Conservation (phyloP, 1,140 invertebrate species). For the Ericerus pela region DNA sequence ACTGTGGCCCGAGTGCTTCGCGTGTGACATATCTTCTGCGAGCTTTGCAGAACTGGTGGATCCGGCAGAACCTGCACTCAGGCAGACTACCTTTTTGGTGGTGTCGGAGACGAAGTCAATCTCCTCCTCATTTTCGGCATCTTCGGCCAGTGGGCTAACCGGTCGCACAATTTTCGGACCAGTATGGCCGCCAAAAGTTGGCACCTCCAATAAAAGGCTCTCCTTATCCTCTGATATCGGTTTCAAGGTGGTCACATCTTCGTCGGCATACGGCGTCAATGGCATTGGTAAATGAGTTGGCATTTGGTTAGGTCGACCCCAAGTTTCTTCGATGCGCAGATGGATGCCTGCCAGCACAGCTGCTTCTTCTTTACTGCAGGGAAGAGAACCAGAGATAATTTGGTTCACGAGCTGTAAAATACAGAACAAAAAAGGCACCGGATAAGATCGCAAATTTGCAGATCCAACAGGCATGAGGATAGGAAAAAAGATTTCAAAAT, state of each 20-base stretch:
- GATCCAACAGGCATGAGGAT: background rate
- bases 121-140: constrained; percentile 29
- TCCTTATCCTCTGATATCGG: constrained; percentile 31
- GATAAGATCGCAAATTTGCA: background rate
- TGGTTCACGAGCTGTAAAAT: constrained; percentile 46
- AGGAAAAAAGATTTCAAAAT: background rate
- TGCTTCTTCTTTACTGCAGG: constrained; percentile 53
- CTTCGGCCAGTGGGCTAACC: constrained; percentile 28
- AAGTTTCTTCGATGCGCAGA: constrained; percentile 48
- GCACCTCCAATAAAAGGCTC: constrained; percentile 25
- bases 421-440: constrained; percentile 8
- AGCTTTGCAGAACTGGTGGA: constrained; percentile 16
- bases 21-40: constrained; percentile 17
- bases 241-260: constrained; percentile 22
- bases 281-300: constrained; percentile 14
- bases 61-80: background rate
- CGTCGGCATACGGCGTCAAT: constrained; percentile 24
- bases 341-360: constrained; percentile 50
- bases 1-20: constrained; percentile 17
- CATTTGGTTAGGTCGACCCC: constrained; percentile 32
- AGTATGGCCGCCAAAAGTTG: constrained; percentile 28
- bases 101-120: constrained; percentile 23
- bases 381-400: constrained; percentile 45
- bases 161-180: constrained; percentile 23
- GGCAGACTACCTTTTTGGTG: constrained; percentile 20